phyloP scores from a whole-genome alignment of 2,888 invertebrate species.

The Conistra vaccinii region DNA sequence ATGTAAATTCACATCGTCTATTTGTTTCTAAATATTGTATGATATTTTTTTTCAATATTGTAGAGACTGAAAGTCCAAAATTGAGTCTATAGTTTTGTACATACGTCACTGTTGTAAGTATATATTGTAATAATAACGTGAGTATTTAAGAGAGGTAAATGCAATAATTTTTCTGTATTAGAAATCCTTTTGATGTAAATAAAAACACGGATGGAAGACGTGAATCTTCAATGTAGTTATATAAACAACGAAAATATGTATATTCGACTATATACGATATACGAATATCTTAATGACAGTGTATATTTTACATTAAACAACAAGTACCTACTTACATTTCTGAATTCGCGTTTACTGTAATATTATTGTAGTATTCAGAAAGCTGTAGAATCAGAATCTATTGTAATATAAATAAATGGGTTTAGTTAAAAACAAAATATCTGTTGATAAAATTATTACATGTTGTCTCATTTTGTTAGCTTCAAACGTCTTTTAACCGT shows the following conservation, averaged over 20 bases:
- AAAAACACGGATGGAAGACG: conserved; percentile 79
- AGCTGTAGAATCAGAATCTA: conserved; percentile 52
- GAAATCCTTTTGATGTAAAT: conserved; percentile 85
- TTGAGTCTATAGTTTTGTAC: conserved; percentile 91
- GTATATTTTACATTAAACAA: conserved; percentile 61
- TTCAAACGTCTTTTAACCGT: conserved; percentile 84
- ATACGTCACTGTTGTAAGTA: conserved; percentile 89
- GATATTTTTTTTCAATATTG: conserved; percentile 83
- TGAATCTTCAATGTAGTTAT: conserved; percentile 73
- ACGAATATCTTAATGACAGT: conserved; percentile 54
- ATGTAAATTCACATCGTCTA: conserved; percentile 79
- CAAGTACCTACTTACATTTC: conserved; percentile 44
- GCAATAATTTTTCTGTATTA: conserved; percentile 90
- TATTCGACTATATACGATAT: conserved; percentile 62
- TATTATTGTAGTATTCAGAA: conserved; percentile 51
- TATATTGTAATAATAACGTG: conserved; percentile 85
- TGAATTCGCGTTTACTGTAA: conserved; percentile 48
- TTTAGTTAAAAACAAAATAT: conserved; percentile 61
- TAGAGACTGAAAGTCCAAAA: conserved; percentile 91
- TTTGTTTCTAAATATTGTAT: conserved; percentile 82
- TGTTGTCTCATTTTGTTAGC: conserved; percentile 76
- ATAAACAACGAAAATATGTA: conserved; percentile 76
- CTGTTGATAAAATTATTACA: conserved; percentile 64
- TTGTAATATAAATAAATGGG: conserved; percentile 50
- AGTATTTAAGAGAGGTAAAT: conserved; percentile 87